These are phyloP conservation scores for Thecocarcelia acutangulata DNA, from an alignment of 2,888 invertebrate genomes.

Conservation along the genomic window DNA sequence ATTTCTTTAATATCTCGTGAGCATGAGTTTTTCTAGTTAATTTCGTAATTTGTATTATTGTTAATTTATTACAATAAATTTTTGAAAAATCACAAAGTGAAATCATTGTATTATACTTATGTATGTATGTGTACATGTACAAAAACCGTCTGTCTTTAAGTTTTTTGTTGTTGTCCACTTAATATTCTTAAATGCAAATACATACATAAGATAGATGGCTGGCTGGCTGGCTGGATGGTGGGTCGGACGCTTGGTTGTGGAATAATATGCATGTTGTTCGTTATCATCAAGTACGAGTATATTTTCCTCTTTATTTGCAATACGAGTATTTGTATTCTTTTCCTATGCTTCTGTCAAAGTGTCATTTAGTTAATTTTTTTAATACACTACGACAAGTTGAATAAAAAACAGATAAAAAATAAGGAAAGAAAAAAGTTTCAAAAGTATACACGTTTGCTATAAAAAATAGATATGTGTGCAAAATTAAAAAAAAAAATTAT, in stretches of 20 bases:
- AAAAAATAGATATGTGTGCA: not conserved
- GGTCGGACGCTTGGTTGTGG: conserved; percentile 3
- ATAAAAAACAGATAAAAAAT: conserved; percentile 3
- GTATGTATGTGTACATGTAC: conserved; percentile 11
- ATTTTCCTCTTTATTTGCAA: conserved; percentile 34
- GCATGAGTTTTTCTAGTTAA: not conserved
- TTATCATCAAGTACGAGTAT: conserved; percentile 6
- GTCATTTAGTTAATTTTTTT: conserved; percentile 59
- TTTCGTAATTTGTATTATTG: conserved; percentile 14
- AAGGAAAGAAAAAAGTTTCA: not conserved
- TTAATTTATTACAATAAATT: conserved; percentile 12
- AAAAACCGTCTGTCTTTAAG: not conserved
- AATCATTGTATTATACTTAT: not conserved
- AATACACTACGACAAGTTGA: conserved; percentile 36
- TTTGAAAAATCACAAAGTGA: conserved; percentile 25
- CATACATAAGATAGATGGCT: conserved; percentile 9
- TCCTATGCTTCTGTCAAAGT: conserved; percentile 68
- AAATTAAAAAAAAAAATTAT: not conserved
- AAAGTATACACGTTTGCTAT: not conserved
- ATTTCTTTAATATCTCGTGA: not conserved
- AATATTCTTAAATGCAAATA: conserved; percentile 49
- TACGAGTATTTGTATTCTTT: conserved; percentile 63
- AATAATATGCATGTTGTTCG: conserved; percentile 44
- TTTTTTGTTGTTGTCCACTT: conserved; percentile 20
- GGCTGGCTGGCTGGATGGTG: not conserved